Evolutionary conservation across 2,113 vertebrate genomes (phyloP).

Genomic region (Anthoscopus minutus): DNA sequence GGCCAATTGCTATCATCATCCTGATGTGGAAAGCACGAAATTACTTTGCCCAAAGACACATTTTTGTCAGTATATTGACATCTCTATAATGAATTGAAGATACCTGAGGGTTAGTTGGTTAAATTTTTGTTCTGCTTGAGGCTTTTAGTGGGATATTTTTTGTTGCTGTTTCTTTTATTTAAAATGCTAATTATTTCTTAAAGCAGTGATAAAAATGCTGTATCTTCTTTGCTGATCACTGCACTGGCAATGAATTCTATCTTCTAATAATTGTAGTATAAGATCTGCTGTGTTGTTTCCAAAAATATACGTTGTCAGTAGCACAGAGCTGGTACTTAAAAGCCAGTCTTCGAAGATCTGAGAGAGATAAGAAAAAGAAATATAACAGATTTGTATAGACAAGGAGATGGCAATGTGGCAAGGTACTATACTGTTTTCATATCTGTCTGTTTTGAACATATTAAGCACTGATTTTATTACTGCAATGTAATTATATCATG

Average conservation of each 20-base stretch:
- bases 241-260: neutral
- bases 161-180: neutral
- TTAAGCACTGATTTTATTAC: slow-evolving; percentile 54
- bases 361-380: neutral
- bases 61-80: neutral
- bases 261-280: neutral
- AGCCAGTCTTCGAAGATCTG: neutral
- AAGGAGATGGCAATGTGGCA: neutral
- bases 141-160: neutral
- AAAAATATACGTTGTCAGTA: neutral
- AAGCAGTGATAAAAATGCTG: neutral
- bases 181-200: neutral
- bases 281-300: neutral
- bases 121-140: neutral
- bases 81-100: neutral
- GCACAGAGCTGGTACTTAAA: neutral
- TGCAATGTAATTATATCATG: slow-evolving; percentile 64
- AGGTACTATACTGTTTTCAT: slow-evolving; percentile 14
- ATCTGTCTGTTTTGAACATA: slow-evolving; percentile 32
- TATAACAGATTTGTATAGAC: neutral
- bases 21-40: neutral
- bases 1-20: neutral
- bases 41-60: neutral
- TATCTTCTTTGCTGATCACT: neutral
- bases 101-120: neutral